Conservation (phyloP, 2,797 vertebrate species). For the Apogon talboti region DNA sequence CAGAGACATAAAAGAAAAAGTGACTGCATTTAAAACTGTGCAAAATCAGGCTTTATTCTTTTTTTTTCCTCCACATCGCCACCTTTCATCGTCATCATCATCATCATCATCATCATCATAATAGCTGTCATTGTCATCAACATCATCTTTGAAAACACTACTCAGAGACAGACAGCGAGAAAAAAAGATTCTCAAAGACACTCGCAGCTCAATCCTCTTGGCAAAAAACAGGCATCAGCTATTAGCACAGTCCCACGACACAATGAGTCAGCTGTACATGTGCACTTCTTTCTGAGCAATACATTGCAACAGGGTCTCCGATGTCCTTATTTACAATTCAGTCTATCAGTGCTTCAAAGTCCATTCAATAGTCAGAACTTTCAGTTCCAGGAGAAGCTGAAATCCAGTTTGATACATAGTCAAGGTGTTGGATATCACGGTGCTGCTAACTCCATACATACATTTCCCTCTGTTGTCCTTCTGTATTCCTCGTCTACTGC, state of each 20-base stretch:
- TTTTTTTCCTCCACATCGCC: slow-evolving; percentile 45
- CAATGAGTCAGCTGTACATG: slow-evolving; percentile 50
- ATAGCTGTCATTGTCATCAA: slow-evolving; percentile 66
- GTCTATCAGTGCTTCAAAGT: slow-evolving; percentile 42
- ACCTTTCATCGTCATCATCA: slow-evolving; percentile 38
- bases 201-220: slow-evolving; percentile 47
- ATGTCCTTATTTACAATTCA: slow-evolving; percentile 65
- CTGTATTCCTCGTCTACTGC: slow-evolving; percentile 18
- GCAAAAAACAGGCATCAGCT: slow-evolving; percentile 60
- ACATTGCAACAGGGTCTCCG: slow-evolving; percentile 57
- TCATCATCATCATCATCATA: slow-evolving; percentile 51
- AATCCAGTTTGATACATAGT: slow-evolving; percentile 51
- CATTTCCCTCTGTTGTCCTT: slow-evolving; percentile 14
- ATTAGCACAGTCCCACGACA: slow-evolving; percentile 48
- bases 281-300: slow-evolving; percentile 52
- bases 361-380: slow-evolving; percentile 48
- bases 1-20: slow-evolving; percentile 52
- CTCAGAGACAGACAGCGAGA: slow-evolving; percentile 60
- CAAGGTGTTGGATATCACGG: slow-evolving; percentile 52
- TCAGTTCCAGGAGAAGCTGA: slow-evolving; percentile 49
- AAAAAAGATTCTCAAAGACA: slow-evolving; percentile 58
- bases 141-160: slow-evolving; percentile 64
- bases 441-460: slow-evolving; percentile 46
- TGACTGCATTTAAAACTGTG: slow-evolving; percentile 82
- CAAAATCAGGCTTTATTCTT: slow-evolving; percentile 86